Percentiles rank a stretch among this genome's conserved stretches.
Conservation (phyloP, 2,113 vertebrate species). For the Triplophysa siluroides region DNA sequence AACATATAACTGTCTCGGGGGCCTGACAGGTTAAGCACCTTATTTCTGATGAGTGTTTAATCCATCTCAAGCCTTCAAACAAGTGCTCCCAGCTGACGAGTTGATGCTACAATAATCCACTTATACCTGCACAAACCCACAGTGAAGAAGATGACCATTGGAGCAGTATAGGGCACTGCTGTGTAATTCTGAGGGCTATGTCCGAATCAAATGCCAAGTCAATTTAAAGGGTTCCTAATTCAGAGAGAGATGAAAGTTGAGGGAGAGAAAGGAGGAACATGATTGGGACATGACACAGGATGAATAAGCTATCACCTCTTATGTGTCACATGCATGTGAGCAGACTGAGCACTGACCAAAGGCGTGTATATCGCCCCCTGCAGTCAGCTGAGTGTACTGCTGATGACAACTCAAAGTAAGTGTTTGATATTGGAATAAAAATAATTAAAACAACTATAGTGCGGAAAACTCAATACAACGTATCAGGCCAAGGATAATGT, state of each 20-base stretch:
- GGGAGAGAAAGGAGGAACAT: background rate
- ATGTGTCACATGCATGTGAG: background rate
- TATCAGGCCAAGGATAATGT: background rate
- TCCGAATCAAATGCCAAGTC: background rate
- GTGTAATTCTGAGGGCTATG: background rate
- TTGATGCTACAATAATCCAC: constrained; percentile 36
- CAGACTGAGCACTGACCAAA: background rate
- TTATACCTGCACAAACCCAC: constrained; percentile 14
- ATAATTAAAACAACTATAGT: background rate
- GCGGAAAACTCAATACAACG: background rate
- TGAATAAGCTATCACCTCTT: background rate
- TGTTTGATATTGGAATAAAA: background rate
- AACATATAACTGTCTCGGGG: constrained; percentile 38
- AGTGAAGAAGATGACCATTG: constrained; percentile 29
- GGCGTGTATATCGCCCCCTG: constrained; percentile 37
- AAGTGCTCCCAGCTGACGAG: constrained; percentile 36
- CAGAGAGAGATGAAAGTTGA: background rate
- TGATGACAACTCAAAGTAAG: no score
- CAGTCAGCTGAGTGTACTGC: background rate
- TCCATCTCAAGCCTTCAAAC: constrained; percentile 42
- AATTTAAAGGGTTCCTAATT: background rate
- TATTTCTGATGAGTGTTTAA: constrained; percentile 42
- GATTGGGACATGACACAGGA: background rate
- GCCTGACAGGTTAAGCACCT: constrained; percentile 41
- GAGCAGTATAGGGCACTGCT: constrained; percentile 4